These are phyloP conservation scores for Carduelis carduelis DNA, from an alignment of 2,797 vertebrate genomes.

Conservation along the genomic window DNA sequence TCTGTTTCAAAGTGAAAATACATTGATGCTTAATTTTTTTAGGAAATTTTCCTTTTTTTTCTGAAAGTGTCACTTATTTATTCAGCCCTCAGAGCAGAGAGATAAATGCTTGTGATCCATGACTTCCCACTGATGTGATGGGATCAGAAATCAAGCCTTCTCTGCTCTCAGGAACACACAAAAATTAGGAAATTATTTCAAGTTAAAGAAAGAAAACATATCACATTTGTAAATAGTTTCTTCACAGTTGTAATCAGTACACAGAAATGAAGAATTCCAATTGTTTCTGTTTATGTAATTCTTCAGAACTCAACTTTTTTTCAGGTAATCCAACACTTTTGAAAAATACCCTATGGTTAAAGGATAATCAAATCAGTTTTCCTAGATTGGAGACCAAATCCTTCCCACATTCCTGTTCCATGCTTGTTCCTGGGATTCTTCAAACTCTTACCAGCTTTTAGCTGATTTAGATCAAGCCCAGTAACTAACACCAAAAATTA, in stretches of 20 bases:
- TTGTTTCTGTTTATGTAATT: background rate
- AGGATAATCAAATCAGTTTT: constrained; percentile 31
- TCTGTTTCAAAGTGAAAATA: background rate
- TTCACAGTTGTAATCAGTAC: background rate
- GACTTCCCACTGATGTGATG: background rate
- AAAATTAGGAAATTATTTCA: background rate
- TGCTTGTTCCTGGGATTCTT: constrained; percentile 17
- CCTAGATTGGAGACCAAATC: constrained; percentile 9
- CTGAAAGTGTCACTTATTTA: background rate
- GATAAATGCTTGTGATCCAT: background rate
- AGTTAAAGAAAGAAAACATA: background rate
- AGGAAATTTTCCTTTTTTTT: background rate
- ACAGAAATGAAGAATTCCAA: background rate
- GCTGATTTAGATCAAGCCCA: constrained; percentile 18
- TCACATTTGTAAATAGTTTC: background rate
- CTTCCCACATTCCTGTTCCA: background rate
- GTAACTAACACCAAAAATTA: background rate
- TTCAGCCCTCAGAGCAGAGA: background rate
- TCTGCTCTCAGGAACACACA: background rate
- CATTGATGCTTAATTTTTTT: background rate
- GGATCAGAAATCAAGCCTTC: background rate
- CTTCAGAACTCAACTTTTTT: background rate
- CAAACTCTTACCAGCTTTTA: background rate
- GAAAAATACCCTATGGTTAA: background rate
- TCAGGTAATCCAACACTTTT: background rate